A percentile compares a stretch with the other conserved stretches of the same genome.
phyloP scores from a whole-genome alignment of 2,888 invertebrate species.

The Aricia artaxerxes region DNA sequence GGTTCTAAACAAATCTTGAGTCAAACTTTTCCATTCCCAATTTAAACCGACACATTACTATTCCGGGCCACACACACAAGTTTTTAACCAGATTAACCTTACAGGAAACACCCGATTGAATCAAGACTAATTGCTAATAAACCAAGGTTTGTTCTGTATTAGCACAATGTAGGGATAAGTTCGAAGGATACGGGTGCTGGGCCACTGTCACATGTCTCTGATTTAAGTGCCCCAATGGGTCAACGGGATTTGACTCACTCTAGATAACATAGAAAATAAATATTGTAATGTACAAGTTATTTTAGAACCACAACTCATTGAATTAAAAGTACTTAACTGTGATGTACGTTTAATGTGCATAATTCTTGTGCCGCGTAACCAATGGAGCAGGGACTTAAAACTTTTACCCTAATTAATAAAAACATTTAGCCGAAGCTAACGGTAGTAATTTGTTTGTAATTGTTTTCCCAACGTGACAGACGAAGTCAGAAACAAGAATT shows the following conservation, averaged over 20 bases:
- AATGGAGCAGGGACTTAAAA: too few species aligned
- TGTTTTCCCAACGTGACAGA: too few species aligned
- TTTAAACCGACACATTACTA: slow-evolving; percentile 22
- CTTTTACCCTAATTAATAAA: too few species aligned
- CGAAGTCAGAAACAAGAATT: too few species aligned
- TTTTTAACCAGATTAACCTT: slow-evolving; percentile 43
- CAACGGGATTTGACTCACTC: not conserved
- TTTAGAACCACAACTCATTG: not conserved
- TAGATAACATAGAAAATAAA: not conserved
- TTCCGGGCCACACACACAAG: slow-evolving; percentile 14
- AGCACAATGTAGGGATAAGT: slow-evolving; percentile 30
- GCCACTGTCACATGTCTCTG: not conserved
- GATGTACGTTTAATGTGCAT: too few species aligned
- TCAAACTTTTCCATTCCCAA: slow-evolving; percentile 5
- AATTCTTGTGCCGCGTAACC: too few species aligned
- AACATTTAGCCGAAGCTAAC: too few species aligned
- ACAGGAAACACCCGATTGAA: slow-evolving; percentile 41
- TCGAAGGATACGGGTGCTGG: not conserved
- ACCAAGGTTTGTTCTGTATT: slow-evolving; percentile 39
- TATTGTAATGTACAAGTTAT: not conserved
- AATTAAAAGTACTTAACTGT: too few species aligned
- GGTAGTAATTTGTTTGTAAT: too few species aligned
- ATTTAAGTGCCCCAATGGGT: not conserved
- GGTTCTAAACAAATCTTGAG: slow-evolving; percentile 2
- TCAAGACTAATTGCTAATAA: slow-evolving; percentile 43